Evolutionary conservation across 2,797 vertebrate species (phyloP).

Genomic region (Peromyscus melanophrys): DNA sequence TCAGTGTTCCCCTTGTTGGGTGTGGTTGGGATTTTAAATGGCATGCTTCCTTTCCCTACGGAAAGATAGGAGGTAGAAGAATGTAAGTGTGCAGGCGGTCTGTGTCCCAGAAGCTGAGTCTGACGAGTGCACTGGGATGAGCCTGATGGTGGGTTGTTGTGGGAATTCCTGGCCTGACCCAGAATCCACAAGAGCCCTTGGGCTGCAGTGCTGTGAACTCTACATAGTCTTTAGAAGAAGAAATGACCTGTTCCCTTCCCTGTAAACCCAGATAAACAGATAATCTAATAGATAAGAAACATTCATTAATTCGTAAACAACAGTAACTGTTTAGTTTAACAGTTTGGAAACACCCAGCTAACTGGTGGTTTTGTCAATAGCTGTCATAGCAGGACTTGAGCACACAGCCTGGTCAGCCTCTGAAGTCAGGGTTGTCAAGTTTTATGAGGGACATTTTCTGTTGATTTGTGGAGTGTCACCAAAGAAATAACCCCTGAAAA

Average conservation of each 20-base stretch:
- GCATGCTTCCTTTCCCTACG: conserved; percentile 42
- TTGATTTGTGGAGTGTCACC: neutral
- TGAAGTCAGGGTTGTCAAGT: neutral
- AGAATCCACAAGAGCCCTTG: neutral
- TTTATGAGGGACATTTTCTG: conserved; percentile 9
- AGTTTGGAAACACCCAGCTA: conserved; percentile 31
- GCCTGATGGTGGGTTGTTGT: neutral
- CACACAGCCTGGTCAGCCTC: neutral
- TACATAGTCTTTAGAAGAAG: neutral
- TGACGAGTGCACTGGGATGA: neutral
- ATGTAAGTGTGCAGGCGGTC: neutral
- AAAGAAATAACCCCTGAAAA: conserved; percentile 56
- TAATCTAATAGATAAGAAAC: conserved; percentile 7
- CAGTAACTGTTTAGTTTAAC: conserved; percentile 33
- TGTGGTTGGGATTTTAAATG: conserved; percentile 40
- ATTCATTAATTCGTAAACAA: neutral
- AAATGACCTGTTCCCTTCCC: neutral
- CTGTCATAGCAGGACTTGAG: conserved; percentile 2
- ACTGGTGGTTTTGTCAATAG: conserved; percentile 19
- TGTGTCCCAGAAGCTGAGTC: neutral
- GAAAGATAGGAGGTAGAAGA: conserved; percentile 10
- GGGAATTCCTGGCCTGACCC: neutral
- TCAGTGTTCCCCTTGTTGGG: neutral
- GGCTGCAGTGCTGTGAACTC: neutral
- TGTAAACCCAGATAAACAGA: neutral